These are phyloP conservation scores for Branchipolynoe longqiensis DNA, from an alignment of 2,888 invertebrate species.

Conservation along the genomic window DNA sequence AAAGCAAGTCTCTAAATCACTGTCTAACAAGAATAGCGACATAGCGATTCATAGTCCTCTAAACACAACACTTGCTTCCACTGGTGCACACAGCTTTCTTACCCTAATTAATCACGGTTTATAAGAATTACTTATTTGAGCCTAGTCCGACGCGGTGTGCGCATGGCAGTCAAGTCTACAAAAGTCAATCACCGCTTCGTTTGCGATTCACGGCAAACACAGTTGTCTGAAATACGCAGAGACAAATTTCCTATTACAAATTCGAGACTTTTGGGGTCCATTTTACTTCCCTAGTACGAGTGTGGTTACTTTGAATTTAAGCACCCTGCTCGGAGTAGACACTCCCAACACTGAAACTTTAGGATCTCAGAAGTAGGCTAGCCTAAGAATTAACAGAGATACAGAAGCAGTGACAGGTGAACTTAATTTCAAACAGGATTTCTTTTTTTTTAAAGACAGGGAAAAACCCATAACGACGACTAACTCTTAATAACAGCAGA, in stretches of 20 bases:
- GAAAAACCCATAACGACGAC: no score
- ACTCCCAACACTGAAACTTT: neutral
- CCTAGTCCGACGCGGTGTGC: slow-evolving; percentile 7
- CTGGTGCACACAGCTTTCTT: neutral
- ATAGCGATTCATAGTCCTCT: slow-evolving; percentile 5
- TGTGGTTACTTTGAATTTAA: no score
- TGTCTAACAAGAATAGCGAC: neutral
- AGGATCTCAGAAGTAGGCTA: slow-evolving; percentile 29
- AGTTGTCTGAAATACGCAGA: neutral
- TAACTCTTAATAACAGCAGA: no score
- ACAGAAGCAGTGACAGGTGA: neutral
- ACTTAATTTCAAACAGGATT: no score
- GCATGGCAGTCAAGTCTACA: neutral
- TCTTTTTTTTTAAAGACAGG: no score
- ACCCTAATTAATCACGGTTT: neutral
- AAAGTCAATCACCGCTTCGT: slow-evolving; percentile 2
- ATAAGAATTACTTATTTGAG: slow-evolving; percentile 35
- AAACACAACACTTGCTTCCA: slow-evolving; percentile 2
- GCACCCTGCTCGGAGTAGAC: neutral
- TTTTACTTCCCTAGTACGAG: neutral
- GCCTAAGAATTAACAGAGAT: neutral
- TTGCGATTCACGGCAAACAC: neutral
- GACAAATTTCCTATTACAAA: slow-evolving; percentile 25
- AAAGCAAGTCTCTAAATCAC: slow-evolving; percentile 16
- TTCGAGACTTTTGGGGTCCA: neutral